phyloP scores from a whole-genome alignment of 2,113 vertebrate genomes.

The Myotis davidii region DNA sequence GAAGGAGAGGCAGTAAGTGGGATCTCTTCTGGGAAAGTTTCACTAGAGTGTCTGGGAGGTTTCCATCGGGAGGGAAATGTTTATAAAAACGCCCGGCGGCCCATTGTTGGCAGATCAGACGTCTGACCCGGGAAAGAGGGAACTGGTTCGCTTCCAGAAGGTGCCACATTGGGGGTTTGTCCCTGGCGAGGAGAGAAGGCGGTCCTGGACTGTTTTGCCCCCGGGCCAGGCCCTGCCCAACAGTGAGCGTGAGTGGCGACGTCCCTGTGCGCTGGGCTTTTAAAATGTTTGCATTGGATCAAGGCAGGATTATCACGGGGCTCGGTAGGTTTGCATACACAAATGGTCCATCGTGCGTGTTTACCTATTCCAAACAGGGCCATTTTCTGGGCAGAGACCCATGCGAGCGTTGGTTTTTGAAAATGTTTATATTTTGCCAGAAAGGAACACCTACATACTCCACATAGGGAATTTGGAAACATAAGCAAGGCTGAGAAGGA shows the following conservation, averaged over 20 bases:
- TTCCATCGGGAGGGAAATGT: not conserved
- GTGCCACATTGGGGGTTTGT: conserved; percentile 15
- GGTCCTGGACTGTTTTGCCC: not conserved
- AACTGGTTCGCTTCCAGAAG: not conserved
- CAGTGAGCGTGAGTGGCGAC: not conserved
- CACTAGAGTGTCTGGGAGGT: not conserved
- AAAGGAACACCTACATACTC: not conserved
- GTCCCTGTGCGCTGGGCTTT: not conserved
- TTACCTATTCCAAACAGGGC: not conserved
- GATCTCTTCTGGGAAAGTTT: conserved; percentile 65
- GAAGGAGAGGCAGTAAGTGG: not conserved
- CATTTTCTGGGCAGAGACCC: not conserved
- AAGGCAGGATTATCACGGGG: not conserved
- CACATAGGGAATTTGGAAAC: not conserved
- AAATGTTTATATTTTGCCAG: conserved; percentile 41
- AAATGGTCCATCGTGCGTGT: not conserved
- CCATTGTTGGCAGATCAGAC: not conserved
- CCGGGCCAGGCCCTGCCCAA: not conserved
- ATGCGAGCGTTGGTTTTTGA: not conserved
- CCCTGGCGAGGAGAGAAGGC: not conserved
- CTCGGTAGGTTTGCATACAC: not conserved
- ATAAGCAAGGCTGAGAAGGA: not conserved
- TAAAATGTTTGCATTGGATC: not conserved
- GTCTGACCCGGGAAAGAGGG: not conserved
- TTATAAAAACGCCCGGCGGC: conserved; percentile 17